Percentiles rank a stretch among this genome's conserved stretches.
Evolutionary conservation across 2,113 vertebrate genomes (phyloP).

Genomic region (Albula goreensis): DNA sequence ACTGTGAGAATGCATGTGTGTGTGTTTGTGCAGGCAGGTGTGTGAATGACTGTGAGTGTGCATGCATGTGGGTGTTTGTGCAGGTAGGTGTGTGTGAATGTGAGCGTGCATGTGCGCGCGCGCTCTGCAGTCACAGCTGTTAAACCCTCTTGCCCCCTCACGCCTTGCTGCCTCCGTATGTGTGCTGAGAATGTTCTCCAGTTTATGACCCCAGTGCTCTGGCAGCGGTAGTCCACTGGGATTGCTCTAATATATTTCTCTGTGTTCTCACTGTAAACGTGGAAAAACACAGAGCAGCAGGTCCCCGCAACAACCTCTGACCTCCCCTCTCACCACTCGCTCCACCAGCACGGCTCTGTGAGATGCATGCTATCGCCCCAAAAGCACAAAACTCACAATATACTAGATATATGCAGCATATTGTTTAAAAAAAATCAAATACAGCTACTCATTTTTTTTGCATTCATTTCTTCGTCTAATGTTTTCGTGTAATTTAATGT

Average conservation of each 20-base stretch:
- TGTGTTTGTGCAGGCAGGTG: not conserved
- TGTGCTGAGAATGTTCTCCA: not conserved
- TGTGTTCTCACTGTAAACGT: not conserved
- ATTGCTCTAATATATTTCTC: not conserved
- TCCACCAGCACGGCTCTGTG: too few species aligned
- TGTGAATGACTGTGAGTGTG: not conserved
- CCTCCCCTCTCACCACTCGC: too few species aligned
- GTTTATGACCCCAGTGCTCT: not conserved
- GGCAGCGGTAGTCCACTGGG: too few species aligned
- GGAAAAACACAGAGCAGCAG: not conserved
- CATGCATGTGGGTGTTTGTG: not conserved
- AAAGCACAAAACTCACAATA: too few species aligned
- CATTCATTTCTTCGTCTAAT: too few species aligned
- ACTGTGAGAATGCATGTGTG: too few species aligned
- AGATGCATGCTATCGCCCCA: too few species aligned
- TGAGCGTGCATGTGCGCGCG: not conserved
- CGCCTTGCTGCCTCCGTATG: not conserved
- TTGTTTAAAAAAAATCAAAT: too few species aligned
- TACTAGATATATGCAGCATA: too few species aligned
- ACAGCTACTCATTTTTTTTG: too few species aligned
- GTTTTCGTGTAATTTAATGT: too few species aligned
- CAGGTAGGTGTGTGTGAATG: not conserved
- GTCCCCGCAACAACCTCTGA: not conserved
- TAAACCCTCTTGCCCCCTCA: not conserved
- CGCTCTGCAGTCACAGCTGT: not conserved